Conservation (phyloP, 2,113 vertebrate genomes). For the Arizona elegans region DNA sequence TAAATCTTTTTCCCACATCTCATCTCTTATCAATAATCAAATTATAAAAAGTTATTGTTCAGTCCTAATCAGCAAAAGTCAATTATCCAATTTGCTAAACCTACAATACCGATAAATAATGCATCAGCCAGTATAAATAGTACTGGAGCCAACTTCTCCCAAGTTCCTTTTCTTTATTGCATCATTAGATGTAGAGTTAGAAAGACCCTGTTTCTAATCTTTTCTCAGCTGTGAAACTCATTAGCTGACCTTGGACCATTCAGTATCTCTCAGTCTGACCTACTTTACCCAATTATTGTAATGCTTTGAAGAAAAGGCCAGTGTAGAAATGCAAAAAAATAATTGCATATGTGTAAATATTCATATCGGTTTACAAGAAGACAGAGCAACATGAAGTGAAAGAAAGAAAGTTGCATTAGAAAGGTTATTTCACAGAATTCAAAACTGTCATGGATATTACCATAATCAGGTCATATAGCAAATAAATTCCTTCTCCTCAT, state of each 20-base stretch:
- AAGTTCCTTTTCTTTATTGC: neutral
- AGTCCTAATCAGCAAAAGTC: neutral
- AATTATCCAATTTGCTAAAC: neutral
- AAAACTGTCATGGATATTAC: neutral
- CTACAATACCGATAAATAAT: neutral
- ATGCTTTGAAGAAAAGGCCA: neutral
- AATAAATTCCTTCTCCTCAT: neutral
- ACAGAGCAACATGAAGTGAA: neutral
- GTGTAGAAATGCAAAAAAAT: neutral
- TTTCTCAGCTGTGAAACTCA: neutral
- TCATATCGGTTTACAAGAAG: neutral
- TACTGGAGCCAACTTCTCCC: neutral
- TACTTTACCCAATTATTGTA: neutral
- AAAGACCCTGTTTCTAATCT: neutral
- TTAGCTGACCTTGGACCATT: neutral
- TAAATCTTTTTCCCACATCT: neutral
- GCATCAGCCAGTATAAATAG: neutral
- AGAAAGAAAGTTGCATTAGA: neutral
- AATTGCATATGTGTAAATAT: neutral
- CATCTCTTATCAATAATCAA: neutral
- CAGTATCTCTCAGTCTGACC: neutral
- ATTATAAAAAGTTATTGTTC: neutral
- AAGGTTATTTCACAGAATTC: neutral
- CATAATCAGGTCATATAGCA: neutral
- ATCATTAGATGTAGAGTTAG: neutral